Percentiles rank a stretch among this genome's conserved stretches.
Conservation (phyloP, 2,888 invertebrate species). For the Leptarthrus brevirostris region DNA sequence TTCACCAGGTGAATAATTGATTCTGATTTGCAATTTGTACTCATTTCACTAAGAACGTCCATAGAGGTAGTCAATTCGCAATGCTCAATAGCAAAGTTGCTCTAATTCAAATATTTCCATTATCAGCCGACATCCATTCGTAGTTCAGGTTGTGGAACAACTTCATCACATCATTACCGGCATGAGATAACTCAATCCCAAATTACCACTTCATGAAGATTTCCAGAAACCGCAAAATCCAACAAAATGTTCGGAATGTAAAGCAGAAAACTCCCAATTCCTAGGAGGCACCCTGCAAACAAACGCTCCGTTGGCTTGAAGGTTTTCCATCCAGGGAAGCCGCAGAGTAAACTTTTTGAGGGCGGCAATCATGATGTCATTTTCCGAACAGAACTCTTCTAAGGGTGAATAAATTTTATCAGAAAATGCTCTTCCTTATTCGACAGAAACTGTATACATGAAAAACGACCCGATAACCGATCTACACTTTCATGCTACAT, state of each 20-base stretch:
- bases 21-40: slow-evolving; percentile 22
- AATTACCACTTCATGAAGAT: slow-evolving; percentile 47
- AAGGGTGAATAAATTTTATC: slow-evolving; percentile 45
- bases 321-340: background rate
- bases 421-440: slow-evolving; percentile 37
- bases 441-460: slow-evolving; percentile 22
- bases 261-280: slow-evolving; percentile 16
- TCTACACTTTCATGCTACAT: slow-evolving; percentile 24
- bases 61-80: background rate
- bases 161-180: slow-evolving; percentile 46
- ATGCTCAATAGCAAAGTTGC: background rate
- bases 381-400: slow-evolving; percentile 17
- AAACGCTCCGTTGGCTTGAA: slow-evolving; percentile 19
- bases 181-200: slow-evolving; percentile 46
- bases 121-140: background rate
- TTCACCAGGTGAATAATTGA: slow-evolving; percentile 33
- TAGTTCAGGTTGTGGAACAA: slow-evolving; percentile 1
- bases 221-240: slow-evolving; percentile 40
- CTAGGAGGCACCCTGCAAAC: slow-evolving; percentile 11
- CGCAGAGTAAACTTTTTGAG: slow-evolving; percentile 39
- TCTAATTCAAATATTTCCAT: slow-evolving; percentile 2
- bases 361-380: slow-evolving; percentile 46
- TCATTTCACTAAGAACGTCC: background rate
- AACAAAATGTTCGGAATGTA: slow-evolving; percentile 42
- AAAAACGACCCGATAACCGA: slow-evolving; percentile 6